These are phyloP conservation scores for Toxonevra muliebris DNA, from an alignment of 2,888 invertebrate genomes.

Conservation along the genomic window DNA sequence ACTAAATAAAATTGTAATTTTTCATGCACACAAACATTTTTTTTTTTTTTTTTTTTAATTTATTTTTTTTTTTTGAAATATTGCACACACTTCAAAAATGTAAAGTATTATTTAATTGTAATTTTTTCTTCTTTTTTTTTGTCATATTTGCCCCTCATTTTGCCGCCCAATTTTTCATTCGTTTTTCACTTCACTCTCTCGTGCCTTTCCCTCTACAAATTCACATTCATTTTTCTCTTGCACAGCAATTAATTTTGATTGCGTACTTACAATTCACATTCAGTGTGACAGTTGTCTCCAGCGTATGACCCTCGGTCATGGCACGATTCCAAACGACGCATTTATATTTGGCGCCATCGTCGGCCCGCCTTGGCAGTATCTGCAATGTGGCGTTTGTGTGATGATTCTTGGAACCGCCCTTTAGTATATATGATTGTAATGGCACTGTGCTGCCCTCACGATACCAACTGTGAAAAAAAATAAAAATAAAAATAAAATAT, in stretches of 20 bases:
- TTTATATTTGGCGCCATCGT: slow-evolving; percentile 84
- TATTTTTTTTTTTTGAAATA: no score
- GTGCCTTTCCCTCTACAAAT: not conserved
- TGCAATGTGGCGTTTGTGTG: slow-evolving; percentile 80
- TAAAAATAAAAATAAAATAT: slow-evolving; percentile 7
- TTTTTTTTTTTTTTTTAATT: no score
- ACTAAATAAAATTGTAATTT: no score
- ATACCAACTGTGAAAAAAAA: slow-evolving; percentile 73
- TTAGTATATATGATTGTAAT: slow-evolving; percentile 75
- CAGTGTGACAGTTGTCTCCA: slow-evolving; percentile 81
- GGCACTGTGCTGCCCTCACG: slow-evolving; percentile 80
- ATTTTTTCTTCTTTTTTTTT: no score
- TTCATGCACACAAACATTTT: no score
- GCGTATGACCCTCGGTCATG: slow-evolving; percentile 80
- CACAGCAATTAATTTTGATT: slow-evolving; percentile 12
- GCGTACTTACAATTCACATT: slow-evolving; percentile 87
- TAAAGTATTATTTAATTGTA: no score
- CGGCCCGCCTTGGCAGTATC: slow-evolving; percentile 81
- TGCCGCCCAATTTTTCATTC: no score
- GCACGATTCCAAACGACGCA: slow-evolving; percentile 93
- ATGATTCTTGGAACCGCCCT: slow-evolving; percentile 78
- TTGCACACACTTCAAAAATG: no score
- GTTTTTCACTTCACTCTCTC: no score
- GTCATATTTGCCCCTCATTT: no score
- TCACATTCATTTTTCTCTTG: not conserved